Percentiles rank a stretch among this genome's conserved stretches.
Evolutionary conservation across 2,113 vertebrate species (phyloP).

Genomic region (Eleginops maclovinus): DNA sequence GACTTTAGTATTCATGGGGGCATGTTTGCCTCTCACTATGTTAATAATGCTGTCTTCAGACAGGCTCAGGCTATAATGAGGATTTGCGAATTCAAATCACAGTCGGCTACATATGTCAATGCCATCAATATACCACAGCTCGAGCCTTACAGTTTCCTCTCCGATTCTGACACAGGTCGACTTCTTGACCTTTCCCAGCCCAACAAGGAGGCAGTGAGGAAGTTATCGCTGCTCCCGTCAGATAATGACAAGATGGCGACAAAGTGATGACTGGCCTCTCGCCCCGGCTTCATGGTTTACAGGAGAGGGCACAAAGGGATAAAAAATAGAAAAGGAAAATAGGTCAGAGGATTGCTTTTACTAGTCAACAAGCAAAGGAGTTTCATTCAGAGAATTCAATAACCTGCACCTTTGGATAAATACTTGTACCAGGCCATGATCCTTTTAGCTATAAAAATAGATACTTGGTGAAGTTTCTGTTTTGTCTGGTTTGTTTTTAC

Average conservation of each 20-base stretch:
- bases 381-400: slow-evolving; percentile 29
- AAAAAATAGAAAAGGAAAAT: slow-evolving; percentile 42
- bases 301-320: slow-evolving; percentile 45
- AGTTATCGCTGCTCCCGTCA: slow-evolving; percentile 64
- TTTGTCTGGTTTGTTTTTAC: no score
- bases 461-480: no score
- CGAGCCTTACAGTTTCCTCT: slow-evolving; percentile 40
- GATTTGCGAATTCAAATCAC: slow-evolving; percentile 79
- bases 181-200: slow-evolving; percentile 61
- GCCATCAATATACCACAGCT: slow-evolving; percentile 66
- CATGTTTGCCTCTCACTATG: slow-evolving; percentile 68
- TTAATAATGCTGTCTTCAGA: slow-evolving; percentile 79
- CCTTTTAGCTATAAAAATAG: no score
- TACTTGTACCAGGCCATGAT: background rate
- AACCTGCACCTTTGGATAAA: slow-evolving; percentile 45
- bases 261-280: slow-evolving; percentile 72
- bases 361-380: slow-evolving; percentile 48
- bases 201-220: slow-evolving; percentile 60
- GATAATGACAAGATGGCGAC: slow-evolving; percentile 77
- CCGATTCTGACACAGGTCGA: slow-evolving; percentile 52
- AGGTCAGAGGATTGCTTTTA: slow-evolving; percentile 43
- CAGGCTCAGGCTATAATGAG: slow-evolving; percentile 75
- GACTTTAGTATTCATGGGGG: slow-evolving; percentile 78
- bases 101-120: slow-evolving; percentile 77
- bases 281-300: slow-evolving; percentile 62